Percentiles rank a stretch among this genome's conserved stretches.
Evolutionary conservation across 2,797 vertebrate genomes (phyloP).

Genomic region (Onychomys leucogaster): DNA sequence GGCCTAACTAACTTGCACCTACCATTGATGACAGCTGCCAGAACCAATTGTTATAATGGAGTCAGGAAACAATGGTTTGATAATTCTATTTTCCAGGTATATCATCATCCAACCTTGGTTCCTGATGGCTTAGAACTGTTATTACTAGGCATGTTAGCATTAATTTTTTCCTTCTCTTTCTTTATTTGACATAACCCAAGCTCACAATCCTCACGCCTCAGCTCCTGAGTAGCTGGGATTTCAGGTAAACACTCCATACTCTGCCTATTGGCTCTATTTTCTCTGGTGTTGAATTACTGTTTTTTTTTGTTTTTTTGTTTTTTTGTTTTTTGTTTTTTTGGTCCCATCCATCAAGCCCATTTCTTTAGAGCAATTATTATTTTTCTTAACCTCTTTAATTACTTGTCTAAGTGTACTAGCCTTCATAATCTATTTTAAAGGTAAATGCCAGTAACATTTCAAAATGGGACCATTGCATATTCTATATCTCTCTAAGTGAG

Average conservation of each 20-base stretch:
- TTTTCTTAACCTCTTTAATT: not conserved
- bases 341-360: not conserved
- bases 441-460: not conserved
- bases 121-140: not conserved
- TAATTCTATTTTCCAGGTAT: not conserved
- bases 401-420: not conserved
- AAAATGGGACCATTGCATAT: not conserved
- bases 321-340: not conserved
- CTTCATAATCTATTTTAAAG: conserved; percentile 21
- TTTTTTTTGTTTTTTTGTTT: not conserved
- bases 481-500: not conserved
- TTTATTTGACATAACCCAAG: not conserved
- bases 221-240: not conserved
- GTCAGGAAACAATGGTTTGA: not conserved
- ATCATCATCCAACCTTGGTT: not conserved
- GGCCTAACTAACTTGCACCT: not conserved
- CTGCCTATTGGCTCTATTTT: not conserved
- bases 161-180: not conserved
- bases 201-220: not conserved
- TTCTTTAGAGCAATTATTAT: not conserved
- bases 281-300: conserved; percentile 1
- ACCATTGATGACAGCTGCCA: not conserved
- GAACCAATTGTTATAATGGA: not conserved
- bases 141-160: not conserved
- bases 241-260: not conserved